Conservation (phyloP, 2,888 invertebrate genomes). For the Pyrocoelia pectoralis region DNA sequence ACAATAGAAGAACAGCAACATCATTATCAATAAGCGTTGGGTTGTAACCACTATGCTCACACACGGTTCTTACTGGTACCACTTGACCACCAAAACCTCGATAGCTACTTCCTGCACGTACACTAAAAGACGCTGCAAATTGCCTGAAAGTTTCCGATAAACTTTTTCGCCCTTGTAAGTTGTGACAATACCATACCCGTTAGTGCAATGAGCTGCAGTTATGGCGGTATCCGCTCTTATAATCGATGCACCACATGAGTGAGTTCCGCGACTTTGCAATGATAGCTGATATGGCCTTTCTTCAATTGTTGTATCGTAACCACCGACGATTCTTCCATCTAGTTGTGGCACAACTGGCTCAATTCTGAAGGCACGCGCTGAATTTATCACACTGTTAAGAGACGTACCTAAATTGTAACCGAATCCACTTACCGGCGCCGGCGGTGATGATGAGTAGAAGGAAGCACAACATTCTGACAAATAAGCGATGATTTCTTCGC, state of each 20-base stretch:
- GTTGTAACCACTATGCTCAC: constrained; percentile 12
- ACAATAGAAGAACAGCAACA: constrained; percentile 8
- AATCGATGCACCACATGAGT: constrained; percentile 50
- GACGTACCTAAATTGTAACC: too few relatives aligned
- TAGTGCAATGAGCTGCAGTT: constrained; percentile 46
- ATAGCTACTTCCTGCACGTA: constrained; percentile 13
- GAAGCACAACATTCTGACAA: too few relatives aligned
- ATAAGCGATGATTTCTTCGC: too few relatives aligned
- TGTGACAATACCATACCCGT: constrained; percentile 23
- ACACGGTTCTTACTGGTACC: background rate
- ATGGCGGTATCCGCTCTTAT: constrained; percentile 47
- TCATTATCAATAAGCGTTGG: constrained; percentile 6
- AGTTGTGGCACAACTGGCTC: background rate
- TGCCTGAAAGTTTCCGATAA: constrained; percentile 2
- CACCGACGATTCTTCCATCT: constrained; percentile 54
- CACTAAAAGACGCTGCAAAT: background rate
- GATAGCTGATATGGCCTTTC: constrained; percentile 55
- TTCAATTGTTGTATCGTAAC: constrained; percentile 49
- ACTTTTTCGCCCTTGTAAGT: too few relatives aligned
- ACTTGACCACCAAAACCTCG: constrained; percentile 2
- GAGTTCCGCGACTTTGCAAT: constrained; percentile 41
- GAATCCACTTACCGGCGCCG: too few relatives aligned
- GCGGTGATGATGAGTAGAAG: too few relatives aligned
- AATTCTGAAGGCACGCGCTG: too few relatives aligned
- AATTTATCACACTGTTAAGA: too few relatives aligned